These are phyloP conservation scores for Tragelaphus imberbis DNA, from an alignment of 2,113 vertebrate genomes.

Conservation along the genomic window DNA sequence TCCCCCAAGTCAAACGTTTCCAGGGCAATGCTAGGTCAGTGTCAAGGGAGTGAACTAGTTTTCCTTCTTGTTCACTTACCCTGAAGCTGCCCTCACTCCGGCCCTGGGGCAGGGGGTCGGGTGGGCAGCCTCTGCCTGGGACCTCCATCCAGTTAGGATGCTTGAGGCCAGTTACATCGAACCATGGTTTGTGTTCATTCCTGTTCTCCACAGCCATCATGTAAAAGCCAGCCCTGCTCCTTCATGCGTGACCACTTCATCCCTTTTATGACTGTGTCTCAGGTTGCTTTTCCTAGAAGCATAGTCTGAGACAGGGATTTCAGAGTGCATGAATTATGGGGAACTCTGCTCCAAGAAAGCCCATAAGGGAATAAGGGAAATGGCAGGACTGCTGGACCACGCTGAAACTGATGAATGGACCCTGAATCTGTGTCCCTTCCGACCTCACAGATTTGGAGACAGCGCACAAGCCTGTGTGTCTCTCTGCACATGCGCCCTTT, in stretches of 20 bases:
- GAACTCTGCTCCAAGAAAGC: neutral
- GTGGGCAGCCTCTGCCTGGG: no score
- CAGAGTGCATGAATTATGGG: neutral
- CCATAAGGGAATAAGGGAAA: neutral
- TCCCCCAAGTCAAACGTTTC: neutral
- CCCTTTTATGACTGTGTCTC: neutral
- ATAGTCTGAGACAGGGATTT: neutral
- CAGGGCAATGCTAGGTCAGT: neutral
- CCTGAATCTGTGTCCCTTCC: neutral
- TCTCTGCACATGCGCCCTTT: accelerated
- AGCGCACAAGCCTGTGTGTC: accelerated
- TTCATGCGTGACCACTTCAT: neutral
- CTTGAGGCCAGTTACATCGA: neutral
- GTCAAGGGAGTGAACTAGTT: neutral
- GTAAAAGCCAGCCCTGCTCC: neutral
- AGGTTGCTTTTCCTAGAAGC: neutral
- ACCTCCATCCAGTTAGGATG: neutral
- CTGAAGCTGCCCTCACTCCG: neutral
- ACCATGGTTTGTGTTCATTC: neutral
- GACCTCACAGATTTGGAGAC: neutral
- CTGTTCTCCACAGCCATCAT: neutral
- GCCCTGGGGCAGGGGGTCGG: accelerated
- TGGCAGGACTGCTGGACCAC: neutral
- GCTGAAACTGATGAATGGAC: neutral
- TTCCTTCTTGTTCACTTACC: neutral